A percentile compares a stretch with the other conserved stretches of the same genome.
phyloP scores from a whole-genome alignment of 2,113 vertebrate species.

The Gymnorhina tibicen region DNA sequence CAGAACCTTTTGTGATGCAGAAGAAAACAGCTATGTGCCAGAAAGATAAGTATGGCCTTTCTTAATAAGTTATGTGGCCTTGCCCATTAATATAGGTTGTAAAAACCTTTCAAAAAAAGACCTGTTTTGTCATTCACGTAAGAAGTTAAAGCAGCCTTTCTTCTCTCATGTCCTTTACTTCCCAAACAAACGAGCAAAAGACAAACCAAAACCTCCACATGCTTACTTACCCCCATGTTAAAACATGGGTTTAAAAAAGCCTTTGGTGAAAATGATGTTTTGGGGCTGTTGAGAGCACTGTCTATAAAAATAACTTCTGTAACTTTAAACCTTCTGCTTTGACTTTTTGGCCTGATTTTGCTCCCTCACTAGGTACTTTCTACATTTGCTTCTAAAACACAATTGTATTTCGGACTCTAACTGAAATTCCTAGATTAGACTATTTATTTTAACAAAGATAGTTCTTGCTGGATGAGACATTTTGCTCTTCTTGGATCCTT shows the following conservation, averaged over 20 bases:
- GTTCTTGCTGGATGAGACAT: neutral
- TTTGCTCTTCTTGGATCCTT: neutral
- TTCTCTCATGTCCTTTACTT: neutral
- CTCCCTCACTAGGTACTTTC: neutral
- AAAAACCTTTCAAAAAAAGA: neutral
- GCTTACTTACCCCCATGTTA: neutral
- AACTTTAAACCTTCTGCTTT: neutral
- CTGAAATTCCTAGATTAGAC: neutral
- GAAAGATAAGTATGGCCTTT: neutral
- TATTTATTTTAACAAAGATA: neutral
- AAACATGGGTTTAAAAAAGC: neutral
- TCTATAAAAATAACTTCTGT: neutral
- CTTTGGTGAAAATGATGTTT: neutral
- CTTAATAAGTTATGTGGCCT: neutral
- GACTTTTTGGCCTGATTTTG: neutral
- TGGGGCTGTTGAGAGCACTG: neutral
- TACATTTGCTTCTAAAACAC: neutral
- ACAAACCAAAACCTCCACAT: accelerated
- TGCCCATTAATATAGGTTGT: neutral
- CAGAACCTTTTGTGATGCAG: neutral
- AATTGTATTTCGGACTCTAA: neutral
- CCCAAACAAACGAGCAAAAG: neutral
- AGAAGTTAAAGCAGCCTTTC: neutral
- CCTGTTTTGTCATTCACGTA: neutral
- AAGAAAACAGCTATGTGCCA: neutral